Conservation (phyloP, 1,140 invertebrate genomes). For the Xylocopa sonorina region DNA sequence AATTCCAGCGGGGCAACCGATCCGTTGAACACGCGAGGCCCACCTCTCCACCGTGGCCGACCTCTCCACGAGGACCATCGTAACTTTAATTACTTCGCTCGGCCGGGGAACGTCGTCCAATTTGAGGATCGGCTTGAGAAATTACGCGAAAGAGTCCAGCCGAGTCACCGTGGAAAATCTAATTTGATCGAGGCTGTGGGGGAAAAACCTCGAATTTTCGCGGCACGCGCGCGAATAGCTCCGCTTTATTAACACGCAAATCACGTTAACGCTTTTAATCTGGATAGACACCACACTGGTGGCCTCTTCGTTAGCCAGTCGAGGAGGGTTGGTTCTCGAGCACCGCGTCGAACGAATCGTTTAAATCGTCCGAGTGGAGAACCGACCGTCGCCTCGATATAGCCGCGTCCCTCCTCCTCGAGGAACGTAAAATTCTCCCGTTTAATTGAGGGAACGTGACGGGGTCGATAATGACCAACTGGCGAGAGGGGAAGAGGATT, state of each 20-base stretch:
- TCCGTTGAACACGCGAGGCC: constrained; percentile 34
- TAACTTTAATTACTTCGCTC: constrained; percentile 37
- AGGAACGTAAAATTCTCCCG: constrained; percentile 53
- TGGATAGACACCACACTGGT: too few relatives aligned
- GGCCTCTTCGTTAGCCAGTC: too few relatives aligned
- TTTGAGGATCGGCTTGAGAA: constrained; percentile 30
- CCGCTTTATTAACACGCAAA: constrained; percentile 20
- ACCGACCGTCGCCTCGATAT: constrained; percentile 36
- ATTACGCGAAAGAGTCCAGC: constrained; percentile 25
- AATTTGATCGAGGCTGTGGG: constrained; percentile 11
- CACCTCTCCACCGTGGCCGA: too few relatives aligned
- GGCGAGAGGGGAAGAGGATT: constrained; percentile 25
- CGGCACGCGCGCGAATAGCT: background rate
- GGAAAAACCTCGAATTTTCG: too few relatives aligned
- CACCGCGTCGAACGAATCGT: constrained; percentile 45
- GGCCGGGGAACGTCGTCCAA: constrained; percentile 30
- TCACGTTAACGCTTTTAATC: constrained; percentile 6
- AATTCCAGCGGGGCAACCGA: constrained; percentile 59
- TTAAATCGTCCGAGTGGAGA: constrained; percentile 12
- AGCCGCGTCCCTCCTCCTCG: constrained; percentile 50
- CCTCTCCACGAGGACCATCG: constrained; percentile 10
- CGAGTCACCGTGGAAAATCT: constrained; percentile 3
- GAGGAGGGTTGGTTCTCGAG: background rate
- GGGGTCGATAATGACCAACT: constrained; percentile 65
- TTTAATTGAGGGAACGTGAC: constrained; percentile 71